A percentile compares a stretch with the other conserved stretches of the same genome.
Evolutionary conservation across 2,113 vertebrate species (phyloP).

Genomic region (Solea senegalensis): DNA sequence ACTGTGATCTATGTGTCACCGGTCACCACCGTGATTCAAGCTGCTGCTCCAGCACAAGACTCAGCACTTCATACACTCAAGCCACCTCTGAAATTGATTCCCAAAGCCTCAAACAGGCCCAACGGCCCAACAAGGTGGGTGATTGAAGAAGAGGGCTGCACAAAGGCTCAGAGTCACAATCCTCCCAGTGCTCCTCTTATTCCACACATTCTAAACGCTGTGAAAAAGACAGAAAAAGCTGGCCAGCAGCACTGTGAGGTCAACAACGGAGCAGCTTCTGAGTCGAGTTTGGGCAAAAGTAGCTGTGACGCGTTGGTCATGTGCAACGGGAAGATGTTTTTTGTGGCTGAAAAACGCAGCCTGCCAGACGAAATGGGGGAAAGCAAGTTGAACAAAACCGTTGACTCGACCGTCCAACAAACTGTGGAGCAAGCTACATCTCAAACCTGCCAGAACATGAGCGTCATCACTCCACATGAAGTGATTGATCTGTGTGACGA

Average conservation of each 20-base stretch:
- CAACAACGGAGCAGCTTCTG: conserved; percentile 4
- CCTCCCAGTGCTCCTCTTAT: conserved; percentile 78
- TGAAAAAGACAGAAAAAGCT: conserved; percentile 69
- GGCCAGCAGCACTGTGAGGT: conserved; percentile 15
- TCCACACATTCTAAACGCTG: conserved; percentile 81
- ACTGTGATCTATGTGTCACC: conserved; percentile 85
- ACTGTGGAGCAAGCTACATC: neutral
- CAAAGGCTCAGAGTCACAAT: conserved; percentile 69
- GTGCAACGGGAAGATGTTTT: conserved; percentile 88
- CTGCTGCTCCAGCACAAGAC: conserved; percentile 46
- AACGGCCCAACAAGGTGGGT: conserved; percentile 85
- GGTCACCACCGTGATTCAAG: conserved; percentile 81
- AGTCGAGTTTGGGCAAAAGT: conserved; percentile 61
- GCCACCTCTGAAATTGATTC: conserved; percentile 53
- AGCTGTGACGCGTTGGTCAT: conserved; percentile 85
- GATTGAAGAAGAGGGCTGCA: conserved; percentile 80
- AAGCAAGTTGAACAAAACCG: neutral
- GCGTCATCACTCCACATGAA: conserved; percentile 26
- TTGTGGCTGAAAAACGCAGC: conserved; percentile 80
- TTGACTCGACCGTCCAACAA: neutral
- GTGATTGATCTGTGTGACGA: conserved; percentile 80
- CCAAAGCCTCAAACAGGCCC: conserved; percentile 54
- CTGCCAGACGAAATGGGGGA: neutral
- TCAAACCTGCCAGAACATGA: neutral
- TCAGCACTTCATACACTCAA: conserved; percentile 44